A percentile compares a stretch with the other conserved stretches of the same genome.
Evolutionary conservation across 1,140 invertebrate genomes (phyloP).

Genomic region (Semibalanus balanoides): DNA sequence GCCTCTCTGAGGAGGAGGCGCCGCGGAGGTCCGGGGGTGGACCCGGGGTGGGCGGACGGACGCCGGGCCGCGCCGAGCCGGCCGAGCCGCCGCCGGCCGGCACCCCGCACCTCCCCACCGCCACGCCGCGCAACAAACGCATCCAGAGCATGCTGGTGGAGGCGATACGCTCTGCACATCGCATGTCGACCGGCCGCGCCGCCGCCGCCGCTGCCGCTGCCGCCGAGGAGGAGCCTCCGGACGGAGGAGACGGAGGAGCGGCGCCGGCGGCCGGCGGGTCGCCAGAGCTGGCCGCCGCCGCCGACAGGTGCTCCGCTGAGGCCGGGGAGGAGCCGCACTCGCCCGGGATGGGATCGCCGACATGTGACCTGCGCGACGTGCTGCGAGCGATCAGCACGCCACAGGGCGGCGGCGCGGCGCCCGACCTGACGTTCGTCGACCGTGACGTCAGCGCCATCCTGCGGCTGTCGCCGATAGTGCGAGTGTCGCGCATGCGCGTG

Average conservation of each 20-base stretch:
- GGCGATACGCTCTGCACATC: background rate
- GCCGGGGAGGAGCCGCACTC: background rate
- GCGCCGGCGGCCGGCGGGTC: background rate
- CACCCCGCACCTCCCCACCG: background rate
- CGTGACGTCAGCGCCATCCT: constrained; percentile 1
- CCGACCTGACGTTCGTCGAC: background rate
- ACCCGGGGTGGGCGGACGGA: background rate
- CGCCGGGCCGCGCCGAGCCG: too few relatives aligned
- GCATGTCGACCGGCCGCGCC: background rate
- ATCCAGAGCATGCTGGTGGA: background rate
- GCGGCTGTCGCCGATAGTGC: background rate
- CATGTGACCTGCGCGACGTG: too few relatives aligned
- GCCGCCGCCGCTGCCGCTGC: background rate
- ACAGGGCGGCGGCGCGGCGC: background rate
- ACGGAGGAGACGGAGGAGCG: background rate
- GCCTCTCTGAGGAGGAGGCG: constrained; percentile 28
- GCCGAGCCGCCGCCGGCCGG: background rate
- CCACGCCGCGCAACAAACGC: background rate
- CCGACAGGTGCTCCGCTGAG: background rate
- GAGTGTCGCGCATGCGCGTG: background rate
- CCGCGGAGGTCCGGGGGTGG: constrained; percentile 12
- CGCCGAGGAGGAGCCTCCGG: background rate
- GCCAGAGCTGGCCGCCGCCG: background rate
- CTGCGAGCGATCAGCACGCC: background rate
- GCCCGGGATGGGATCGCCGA: background rate